Percentiles rank a stretch among this genome's conserved stretches.
Evolutionary conservation across 2,797 vertebrate species (phyloP).

Genomic region (Chelon auratus): DNA sequence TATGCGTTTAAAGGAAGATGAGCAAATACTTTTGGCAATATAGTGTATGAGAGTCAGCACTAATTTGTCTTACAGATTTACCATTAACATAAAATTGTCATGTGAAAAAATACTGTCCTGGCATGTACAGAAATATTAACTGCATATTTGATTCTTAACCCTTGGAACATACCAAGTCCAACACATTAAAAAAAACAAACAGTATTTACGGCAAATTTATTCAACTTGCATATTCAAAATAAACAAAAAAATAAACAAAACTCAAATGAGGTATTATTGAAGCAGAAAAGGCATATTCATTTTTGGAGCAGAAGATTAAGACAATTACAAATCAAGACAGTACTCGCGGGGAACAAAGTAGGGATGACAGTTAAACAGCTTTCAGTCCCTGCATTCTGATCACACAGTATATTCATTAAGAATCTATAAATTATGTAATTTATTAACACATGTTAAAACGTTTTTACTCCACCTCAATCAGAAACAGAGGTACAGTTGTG

Average conservation of each 20-base stretch:
- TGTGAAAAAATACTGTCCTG: too few relatives aligned
- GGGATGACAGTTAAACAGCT: constrained; percentile 14
- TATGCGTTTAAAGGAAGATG: too few relatives aligned
- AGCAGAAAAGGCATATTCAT: constrained; percentile 12
- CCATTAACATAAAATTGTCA: too few relatives aligned
- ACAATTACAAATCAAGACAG: constrained; percentile 32
- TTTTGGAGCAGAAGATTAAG: constrained; percentile 13
- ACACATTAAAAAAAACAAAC: background rate
- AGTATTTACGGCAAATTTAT: constrained; percentile 55
- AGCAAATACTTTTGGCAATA: too few relatives aligned
- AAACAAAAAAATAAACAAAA: background rate
- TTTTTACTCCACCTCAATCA: constrained; percentile 44
- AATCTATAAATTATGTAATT: constrained; percentile 46
- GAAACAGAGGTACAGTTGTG: constrained; percentile 58
- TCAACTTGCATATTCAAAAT: constrained; percentile 31
- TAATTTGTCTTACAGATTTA: too few relatives aligned
- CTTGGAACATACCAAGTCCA: background rate
- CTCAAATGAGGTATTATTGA: constrained; percentile 22
- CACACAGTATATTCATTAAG: constrained; percentile 47
- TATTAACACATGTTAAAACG: constrained; percentile 72
- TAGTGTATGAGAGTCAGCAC: too few relatives aligned
- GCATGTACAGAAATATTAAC: too few relatives aligned
- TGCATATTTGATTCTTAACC: too few relatives aligned
- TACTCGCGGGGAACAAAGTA: background rate
- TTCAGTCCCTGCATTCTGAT: constrained; percentile 41